Conservation (phyloP, 2,113 vertebrate species). For the Eulemur rufifrons region DNA sequence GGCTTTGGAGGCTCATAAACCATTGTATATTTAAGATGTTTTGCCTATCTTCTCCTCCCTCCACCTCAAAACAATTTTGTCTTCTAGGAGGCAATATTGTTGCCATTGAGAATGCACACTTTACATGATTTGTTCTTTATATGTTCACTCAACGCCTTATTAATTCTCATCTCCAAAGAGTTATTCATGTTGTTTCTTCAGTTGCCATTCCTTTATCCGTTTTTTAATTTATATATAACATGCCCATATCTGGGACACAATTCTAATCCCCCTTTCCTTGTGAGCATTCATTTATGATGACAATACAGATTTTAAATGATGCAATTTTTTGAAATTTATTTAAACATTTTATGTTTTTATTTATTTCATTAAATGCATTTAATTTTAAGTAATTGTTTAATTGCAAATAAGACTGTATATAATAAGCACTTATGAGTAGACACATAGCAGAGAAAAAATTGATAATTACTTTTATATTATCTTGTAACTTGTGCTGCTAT, state of each 20-base stretch:
- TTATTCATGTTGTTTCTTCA: not conserved
- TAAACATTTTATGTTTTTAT: not conserved
- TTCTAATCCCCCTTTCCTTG: not conserved
- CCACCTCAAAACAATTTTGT: not conserved
- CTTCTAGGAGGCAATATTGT: not conserved
- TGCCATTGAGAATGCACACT: not conserved
- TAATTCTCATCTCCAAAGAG: not conserved
- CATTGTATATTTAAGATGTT: not conserved
- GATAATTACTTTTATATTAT: not conserved
- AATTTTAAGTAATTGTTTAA: not conserved
- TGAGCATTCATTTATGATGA: not conserved
- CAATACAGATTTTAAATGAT: not conserved
- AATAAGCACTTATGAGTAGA: not conserved
- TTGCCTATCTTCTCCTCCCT: not conserved
- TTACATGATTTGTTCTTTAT: not conserved
- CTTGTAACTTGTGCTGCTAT: not conserved
- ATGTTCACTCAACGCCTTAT: not conserved
- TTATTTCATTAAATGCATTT: not conserved
- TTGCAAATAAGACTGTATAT: not conserved
- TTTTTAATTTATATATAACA: not conserved
- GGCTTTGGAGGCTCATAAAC: not conserved
- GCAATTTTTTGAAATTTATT: not conserved
- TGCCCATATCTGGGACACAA: fast-evolving
- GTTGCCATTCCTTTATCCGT: not conserved
- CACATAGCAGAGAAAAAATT: not conserved